These are phyloP conservation scores for Sinelater perroti DNA, from an alignment of 2,888 invertebrate species.

Conservation along the genomic window DNA sequence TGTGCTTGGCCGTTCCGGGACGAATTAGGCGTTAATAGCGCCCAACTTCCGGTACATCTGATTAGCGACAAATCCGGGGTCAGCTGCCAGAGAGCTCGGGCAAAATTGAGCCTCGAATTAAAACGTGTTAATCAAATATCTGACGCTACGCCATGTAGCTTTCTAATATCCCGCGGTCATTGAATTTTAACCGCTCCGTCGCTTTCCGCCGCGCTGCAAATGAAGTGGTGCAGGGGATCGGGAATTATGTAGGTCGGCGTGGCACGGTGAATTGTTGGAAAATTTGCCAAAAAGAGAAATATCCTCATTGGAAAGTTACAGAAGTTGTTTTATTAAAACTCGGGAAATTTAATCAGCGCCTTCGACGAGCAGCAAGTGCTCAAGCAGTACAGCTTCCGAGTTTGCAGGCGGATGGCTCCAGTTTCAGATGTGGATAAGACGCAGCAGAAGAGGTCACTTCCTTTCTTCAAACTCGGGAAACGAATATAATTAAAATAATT, in stretches of 20 bases:
- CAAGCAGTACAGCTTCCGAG: conserved; percentile 20
- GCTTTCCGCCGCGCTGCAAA: neutral
- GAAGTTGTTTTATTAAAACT: conserved; percentile 44
- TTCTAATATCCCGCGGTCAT: conserved; percentile 14
- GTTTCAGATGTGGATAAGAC: conserved; percentile 28
- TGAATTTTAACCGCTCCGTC: no score
- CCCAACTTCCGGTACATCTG: conserved; percentile 14
- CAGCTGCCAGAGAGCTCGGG: conserved; percentile 7
- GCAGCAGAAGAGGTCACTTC: conserved; percentile 16
- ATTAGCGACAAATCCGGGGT: conserved; percentile 20
- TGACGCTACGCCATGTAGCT: conserved; percentile 5
- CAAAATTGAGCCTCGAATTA: conserved; percentile 13
- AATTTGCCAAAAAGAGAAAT: conserved; percentile 20
- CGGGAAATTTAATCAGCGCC: conserved; percentile 43
- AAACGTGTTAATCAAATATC: conserved; percentile 21
- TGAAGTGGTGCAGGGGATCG: conserved; percentile 7
- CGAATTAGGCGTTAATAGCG: conserved; percentile 18
- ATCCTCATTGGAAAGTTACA: conserved; percentile 25
- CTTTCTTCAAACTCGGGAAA: conserved; percentile 16
- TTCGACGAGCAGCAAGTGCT: conserved; percentile 37
- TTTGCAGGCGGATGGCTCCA: conserved; percentile 27
- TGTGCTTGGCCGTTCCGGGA: conserved; percentile 18
- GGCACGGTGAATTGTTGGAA: conserved; percentile 22
- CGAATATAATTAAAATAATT: conserved; percentile 24
- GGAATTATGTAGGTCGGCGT: conserved; percentile 16